A percentile compares a stretch with the other conserved stretches of the same genome.
Evolutionary conservation across 1,140 invertebrate species (phyloP).

Genomic region (Nautilus pompilius): DNA sequence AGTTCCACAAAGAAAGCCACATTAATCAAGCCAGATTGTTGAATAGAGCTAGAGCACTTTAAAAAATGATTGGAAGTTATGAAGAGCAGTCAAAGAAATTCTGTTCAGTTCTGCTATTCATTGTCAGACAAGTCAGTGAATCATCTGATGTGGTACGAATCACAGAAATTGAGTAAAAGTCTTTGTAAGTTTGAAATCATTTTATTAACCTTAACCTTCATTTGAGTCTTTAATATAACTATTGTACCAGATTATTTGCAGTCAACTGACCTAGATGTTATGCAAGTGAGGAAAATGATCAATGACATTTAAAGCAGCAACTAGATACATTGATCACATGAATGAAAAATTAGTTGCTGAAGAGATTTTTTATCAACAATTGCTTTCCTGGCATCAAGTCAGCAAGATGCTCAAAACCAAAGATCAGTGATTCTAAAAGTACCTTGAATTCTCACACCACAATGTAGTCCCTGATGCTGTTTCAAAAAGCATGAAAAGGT

Average conservation of each 20-base stretch:
- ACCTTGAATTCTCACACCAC: too few relatives aligned
- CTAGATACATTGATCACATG: too few relatives aligned
- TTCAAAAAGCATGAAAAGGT: too few relatives aligned
- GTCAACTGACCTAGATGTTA: neutral
- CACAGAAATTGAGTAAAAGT: constrained; percentile 1
- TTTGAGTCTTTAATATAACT: neutral
- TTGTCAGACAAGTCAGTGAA: neutral
- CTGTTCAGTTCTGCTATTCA: neutral
- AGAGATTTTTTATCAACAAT: too few relatives aligned
- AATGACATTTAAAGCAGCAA: neutral
- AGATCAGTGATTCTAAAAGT: too few relatives aligned
- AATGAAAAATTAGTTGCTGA: too few relatives aligned
- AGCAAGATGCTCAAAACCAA: too few relatives aligned
- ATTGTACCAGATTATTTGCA: neutral
- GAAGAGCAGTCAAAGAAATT: too few relatives aligned
- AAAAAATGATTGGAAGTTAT: too few relatives aligned
- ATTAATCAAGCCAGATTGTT: neutral
- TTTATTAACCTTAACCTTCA: neutral
- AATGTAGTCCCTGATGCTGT: too few relatives aligned
- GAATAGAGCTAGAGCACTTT: neutral
- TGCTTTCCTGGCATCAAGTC: too few relatives aligned
- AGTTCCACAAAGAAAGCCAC: neutral
- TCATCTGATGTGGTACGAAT: neutral
- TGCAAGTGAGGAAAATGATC: neutral
- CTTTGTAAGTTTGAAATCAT: neutral